phyloP scores from a whole-genome alignment of 2,888 invertebrate species.

The Rhorus exstirpatorius region DNA sequence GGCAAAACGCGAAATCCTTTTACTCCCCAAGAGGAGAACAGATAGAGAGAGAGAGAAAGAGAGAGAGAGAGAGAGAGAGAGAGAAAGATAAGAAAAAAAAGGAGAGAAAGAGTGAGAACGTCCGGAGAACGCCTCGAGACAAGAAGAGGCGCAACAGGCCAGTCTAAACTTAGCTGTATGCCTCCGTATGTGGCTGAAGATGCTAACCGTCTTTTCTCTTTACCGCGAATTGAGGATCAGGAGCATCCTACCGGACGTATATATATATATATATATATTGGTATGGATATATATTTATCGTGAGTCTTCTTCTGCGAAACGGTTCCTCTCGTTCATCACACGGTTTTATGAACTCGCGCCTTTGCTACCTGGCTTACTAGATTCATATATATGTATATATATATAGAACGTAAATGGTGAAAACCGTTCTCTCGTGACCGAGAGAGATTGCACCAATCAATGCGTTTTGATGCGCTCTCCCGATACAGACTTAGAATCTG shows the following conservation, averaged over 20 bases:
- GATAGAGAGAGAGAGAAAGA: slow-evolving; percentile 35
- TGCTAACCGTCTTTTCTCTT: slow-evolving; percentile 56
- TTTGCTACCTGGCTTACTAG: slow-evolving; percentile 28
- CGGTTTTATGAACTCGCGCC: slow-evolving; percentile 62
- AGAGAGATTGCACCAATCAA: slow-evolving; percentile 54
- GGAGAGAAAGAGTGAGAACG: slow-evolving; percentile 17
- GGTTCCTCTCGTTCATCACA: slow-evolving; percentile 65
- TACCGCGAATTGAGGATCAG: slow-evolving; percentile 70
- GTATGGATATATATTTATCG: background rate
- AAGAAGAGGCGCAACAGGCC: slow-evolving; percentile 57
- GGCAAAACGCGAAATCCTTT: slow-evolving; percentile 49
- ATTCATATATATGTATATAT: slow-evolving; percentile 14
- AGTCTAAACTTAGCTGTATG: slow-evolving; percentile 71
- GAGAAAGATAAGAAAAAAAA: slow-evolving; percentile 39
- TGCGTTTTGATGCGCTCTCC: slow-evolving; percentile 54
- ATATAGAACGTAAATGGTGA: slow-evolving; percentile 18
- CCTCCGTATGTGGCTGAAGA: slow-evolving; percentile 56
- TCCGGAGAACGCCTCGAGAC: slow-evolving; percentile 43
- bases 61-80: slow-evolving; percentile 36
- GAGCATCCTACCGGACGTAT: slow-evolving; percentile 60
- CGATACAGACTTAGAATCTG: slow-evolving; percentile 55
- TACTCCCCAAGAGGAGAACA: slow-evolving; percentile 36
- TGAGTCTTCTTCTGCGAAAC: slow-evolving; percentile 61
- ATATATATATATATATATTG: slow-evolving; percentile 17
- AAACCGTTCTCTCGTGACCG: slow-evolving; percentile 61